Evolutionary conservation across 2,113 vertebrate genomes (phyloP).

Genomic region (Carassius gibelio): DNA sequence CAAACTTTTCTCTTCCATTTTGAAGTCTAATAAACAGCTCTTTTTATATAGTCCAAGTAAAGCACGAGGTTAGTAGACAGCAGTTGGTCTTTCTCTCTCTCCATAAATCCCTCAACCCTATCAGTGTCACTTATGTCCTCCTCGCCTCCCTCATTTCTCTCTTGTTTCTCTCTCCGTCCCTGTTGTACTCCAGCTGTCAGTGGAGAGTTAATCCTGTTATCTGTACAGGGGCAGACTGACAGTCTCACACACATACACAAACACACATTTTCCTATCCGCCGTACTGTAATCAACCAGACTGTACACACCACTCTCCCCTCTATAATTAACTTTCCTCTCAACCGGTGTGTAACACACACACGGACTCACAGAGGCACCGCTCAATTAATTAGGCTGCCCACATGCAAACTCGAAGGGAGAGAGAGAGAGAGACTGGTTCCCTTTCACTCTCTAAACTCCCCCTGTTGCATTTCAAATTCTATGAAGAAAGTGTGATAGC

Average conservation of each 20-base stretch:
- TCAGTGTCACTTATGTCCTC: constrained; percentile 64
- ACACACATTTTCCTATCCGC: constrained; percentile 44
- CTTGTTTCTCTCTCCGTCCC: constrained; percentile 49
- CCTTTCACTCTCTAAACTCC: constrained; percentile 1
- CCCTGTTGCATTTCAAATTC: constrained; percentile 17
- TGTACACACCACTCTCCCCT: constrained; percentile 50
- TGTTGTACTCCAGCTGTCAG: constrained; percentile 70
- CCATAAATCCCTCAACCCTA: constrained; percentile 62
- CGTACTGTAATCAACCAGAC: constrained; percentile 56
- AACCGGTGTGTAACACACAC: constrained; percentile 23
- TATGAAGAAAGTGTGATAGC: constrained; percentile 17
- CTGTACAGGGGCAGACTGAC: constrained; percentile 72
- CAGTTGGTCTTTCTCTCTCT: constrained; percentile 50
- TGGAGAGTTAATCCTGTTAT: constrained; percentile 76
- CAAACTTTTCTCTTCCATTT: background rate
- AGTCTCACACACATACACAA: constrained; percentile 57
- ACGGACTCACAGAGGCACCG: constrained; percentile 29
- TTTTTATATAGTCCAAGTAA: background rate
- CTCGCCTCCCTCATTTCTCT: constrained; percentile 51
- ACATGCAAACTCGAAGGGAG: constrained; percentile 32
- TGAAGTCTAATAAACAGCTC: background rate
- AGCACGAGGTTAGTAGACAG: constrained; percentile 6
- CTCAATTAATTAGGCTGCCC: constrained; percentile 45
- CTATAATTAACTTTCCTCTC: constrained; percentile 56
- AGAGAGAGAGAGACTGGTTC: constrained; percentile 11